These are phyloP conservation scores for Parnassius orleans DNA, from an alignment of 2,888 invertebrate species.

Conservation along the genomic window DNA sequence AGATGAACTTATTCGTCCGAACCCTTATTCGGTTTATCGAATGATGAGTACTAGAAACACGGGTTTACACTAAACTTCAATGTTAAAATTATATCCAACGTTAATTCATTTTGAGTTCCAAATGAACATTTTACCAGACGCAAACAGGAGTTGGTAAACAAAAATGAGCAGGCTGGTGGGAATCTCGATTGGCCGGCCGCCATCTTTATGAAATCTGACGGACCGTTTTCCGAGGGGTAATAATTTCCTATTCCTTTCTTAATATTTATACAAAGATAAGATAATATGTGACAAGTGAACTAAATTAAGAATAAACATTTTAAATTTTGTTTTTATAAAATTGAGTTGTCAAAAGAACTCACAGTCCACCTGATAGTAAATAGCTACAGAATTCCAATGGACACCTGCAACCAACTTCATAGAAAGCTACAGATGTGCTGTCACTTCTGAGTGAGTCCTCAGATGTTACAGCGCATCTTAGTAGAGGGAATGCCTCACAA, in stretches of 20 bases:
- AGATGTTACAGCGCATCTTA: too few relatives aligned
- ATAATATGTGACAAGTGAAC: not conserved
- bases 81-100: too few relatives aligned
- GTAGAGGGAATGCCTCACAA: too few relatives aligned
- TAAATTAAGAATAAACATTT: not conserved
- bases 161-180: not conserved
- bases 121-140: constrained; percentile 2
- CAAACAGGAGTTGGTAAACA: constrained; percentile 10
- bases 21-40: too few relatives aligned
- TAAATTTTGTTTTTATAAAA: not conserved
- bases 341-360: not conserved
- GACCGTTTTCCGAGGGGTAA: not conserved
- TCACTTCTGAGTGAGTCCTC: too few relatives aligned
- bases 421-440: too few relatives aligned
- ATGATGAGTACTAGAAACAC: too few relatives aligned
- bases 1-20: too few relatives aligned
- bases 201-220: constrained; percentile 14
- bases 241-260: not conserved
- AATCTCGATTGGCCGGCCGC: constrained; percentile 13
- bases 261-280: not conserved
- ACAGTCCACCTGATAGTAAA: too few relatives aligned
- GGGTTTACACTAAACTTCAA: too few relatives aligned
- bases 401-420: too few relatives aligned
- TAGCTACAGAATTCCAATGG: too few relatives aligned
- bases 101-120: not conserved